Percentiles rank a stretch among this genome's conserved stretches.
These are phyloP conservation scores for Agriopis marginaria DNA, from an alignment of 2,888 invertebrate species.

Conservation along the genomic window DNA sequence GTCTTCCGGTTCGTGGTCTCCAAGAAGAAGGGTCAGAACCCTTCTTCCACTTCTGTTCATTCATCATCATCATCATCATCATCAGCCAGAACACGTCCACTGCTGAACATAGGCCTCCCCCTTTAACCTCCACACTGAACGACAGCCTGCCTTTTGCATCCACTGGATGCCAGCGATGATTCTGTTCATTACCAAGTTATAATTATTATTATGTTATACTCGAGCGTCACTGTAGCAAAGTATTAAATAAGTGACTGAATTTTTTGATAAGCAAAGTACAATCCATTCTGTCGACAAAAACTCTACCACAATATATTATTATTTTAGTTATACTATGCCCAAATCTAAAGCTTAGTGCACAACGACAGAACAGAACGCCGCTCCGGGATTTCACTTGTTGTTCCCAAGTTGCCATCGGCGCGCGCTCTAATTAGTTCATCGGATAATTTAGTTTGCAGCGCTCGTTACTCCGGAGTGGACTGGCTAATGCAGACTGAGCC, in stretches of 20 bases:
- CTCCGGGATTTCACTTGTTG: constrained; percentile 60
- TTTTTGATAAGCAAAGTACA: neutral
- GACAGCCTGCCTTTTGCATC: no score
- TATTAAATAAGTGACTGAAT: neutral
- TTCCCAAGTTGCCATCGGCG: constrained; percentile 63
- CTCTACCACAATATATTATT: neutral
- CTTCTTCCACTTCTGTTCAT: no score
- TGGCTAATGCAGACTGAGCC: constrained; percentile 72
- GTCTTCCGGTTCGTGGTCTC: no score
- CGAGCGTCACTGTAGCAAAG: no score
- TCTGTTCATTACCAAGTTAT: no score
- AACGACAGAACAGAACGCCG: constrained; percentile 24
- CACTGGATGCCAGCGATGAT: no score
- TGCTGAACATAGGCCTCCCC: no score
- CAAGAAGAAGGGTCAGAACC: no score
- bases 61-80: neutral
- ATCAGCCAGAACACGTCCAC: no score
- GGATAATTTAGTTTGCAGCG: constrained; percentile 77
- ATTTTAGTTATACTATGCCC: neutral
- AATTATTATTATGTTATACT: no score
- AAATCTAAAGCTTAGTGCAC: constrained; percentile 26
- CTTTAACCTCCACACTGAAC: no score
- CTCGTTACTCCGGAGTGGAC: constrained; percentile 76
- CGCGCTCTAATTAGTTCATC: constrained; percentile 75
- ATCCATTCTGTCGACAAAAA: neutral